phyloP scores from a whole-genome alignment of 2,113 vertebrate species.

The Syrmaticus mikado region DNA sequence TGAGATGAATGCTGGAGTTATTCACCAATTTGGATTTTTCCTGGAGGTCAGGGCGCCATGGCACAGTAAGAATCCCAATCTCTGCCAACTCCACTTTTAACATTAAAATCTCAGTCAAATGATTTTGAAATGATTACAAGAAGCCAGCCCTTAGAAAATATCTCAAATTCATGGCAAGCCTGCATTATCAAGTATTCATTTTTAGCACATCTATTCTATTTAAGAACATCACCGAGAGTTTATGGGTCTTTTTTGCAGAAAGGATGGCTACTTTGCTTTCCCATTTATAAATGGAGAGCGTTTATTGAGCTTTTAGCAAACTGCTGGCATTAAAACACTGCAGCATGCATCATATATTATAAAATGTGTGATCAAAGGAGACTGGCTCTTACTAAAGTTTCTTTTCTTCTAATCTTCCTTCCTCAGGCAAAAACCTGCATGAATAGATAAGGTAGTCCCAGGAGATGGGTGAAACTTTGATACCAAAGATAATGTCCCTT shows the following conservation, averaged over 20 bases:
- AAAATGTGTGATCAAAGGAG: conserved; percentile 37
- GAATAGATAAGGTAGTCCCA: conserved; percentile 39
- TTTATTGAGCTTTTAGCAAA: background rate
- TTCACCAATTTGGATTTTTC: background rate
- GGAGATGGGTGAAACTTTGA: background rate
- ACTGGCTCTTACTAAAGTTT: background rate
- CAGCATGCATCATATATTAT: background rate
- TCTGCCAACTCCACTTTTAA: background rate
- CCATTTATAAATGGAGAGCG: background rate
- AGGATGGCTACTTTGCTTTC: background rate
- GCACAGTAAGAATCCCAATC: background rate
- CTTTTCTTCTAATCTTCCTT: conserved; percentile 42
- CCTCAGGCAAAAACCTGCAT: conserved; percentile 56
- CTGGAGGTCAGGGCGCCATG: background rate
- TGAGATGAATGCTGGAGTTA: background rate
- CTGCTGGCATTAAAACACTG: background rate
- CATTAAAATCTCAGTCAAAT: background rate
- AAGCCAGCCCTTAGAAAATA: background rate
- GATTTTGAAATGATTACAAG: background rate
- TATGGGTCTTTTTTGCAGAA: background rate
- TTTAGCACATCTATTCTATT: background rate
- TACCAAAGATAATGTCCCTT: conserved; percentile 12
- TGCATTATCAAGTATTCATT: background rate
- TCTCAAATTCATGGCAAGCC: background rate
- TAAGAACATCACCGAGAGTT: background rate